phyloP scores from a whole-genome alignment of 2,888 invertebrate species.

The Coenonympha arcania region DNA sequence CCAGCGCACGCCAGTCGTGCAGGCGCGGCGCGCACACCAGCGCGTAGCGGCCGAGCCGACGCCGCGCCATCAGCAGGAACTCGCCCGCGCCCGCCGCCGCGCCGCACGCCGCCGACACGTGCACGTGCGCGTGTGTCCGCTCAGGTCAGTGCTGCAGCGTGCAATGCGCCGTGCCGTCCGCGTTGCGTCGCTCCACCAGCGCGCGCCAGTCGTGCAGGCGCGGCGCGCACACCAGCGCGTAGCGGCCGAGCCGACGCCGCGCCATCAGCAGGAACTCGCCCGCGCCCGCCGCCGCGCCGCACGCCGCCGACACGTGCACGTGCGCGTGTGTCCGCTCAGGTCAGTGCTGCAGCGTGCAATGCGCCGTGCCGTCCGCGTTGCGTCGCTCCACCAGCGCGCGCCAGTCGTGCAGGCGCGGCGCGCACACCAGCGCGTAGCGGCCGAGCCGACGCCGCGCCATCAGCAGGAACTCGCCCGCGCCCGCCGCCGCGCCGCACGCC shows the following conservation, averaged over 20 bases:
- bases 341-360: constrained; percentile 75
- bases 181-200: constrained; percentile 72
- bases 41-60: constrained; percentile 78
- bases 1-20: constrained; percentile 78
- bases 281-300: constrained; percentile 81
- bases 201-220: constrained; percentile 78
- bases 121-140: constrained; percentile 66
- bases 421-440: constrained; percentile 79
- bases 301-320: constrained; percentile 78
- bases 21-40: constrained; percentile 82
- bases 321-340: constrained; percentile 44
- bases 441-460: constrained; percentile 82
- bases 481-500: constrained; percentile 81
- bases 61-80: constrained; percentile 83
- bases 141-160: constrained; percentile 63
- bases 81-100: constrained; percentile 83
- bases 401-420: constrained; percentile 82
- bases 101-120: constrained; percentile 79
- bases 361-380: constrained; percentile 76
- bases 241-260: constrained; percentile 77
- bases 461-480: constrained; percentile 84
- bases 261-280: constrained; percentile 88
- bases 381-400: constrained; percentile 71
- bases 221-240: constrained; percentile 81
- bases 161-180: constrained; percentile 79